Conservation (phyloP, 2,797 vertebrate genomes). For the Orientallactaga sibirica region DNA sequence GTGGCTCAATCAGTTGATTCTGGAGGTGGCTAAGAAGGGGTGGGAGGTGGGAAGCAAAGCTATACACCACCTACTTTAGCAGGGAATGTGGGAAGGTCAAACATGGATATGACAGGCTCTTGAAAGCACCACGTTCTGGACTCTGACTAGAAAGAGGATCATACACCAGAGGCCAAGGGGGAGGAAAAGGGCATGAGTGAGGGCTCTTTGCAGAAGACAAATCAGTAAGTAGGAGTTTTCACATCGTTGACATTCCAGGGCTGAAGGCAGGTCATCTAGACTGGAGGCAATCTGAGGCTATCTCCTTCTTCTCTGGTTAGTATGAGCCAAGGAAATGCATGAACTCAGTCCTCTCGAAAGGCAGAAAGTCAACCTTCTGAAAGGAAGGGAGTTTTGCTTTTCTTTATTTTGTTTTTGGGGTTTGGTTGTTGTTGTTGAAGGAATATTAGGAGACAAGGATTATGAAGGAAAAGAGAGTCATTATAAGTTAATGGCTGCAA, state of each 20-base stretch:
- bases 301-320: not conserved
- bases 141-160: too few species aligned
- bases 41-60: not conserved
- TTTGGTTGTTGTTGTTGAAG: not conserved
- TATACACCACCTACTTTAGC: not conserved
- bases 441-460: not conserved
- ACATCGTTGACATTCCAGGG: not conserved
- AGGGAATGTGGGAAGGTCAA: not conserved
- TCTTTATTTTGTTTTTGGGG: not conserved
- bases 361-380: not conserved
- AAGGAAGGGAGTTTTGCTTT: not conserved
- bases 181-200: not conserved
- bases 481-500: conserved; percentile 30
- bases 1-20: not conserved
- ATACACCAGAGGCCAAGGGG: not conserved
- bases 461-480: not conserved
- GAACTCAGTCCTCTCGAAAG: not conserved
- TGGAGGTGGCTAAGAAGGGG: not conserved
- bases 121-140: too few species aligned
- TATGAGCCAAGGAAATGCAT: not conserved
- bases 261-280: not conserved
- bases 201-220: not conserved
- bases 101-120: not conserved
- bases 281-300: fast-evolving
- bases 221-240: not conserved